Evolutionary conservation across 1,140 invertebrate species (phyloP).

Genomic region (Calliphora vicina): DNA sequence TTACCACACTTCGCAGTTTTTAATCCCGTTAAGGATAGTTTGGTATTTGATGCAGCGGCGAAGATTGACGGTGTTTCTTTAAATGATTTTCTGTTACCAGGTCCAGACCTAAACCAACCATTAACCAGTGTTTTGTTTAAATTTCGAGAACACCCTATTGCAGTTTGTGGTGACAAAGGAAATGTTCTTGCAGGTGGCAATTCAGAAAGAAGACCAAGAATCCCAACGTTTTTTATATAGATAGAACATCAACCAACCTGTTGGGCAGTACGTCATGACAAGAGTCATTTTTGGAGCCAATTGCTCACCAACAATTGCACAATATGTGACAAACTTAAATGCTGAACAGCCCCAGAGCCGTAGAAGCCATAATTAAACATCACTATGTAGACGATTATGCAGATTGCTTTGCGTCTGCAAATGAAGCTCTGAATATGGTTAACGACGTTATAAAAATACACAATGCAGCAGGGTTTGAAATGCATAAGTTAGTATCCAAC

Average conservation of each 20-base stretch:
- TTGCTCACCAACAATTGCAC: constrained; percentile 28
- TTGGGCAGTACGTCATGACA: constrained; percentile 41
- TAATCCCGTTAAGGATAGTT: neutral
- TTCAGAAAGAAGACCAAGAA: constrained; percentile 45
- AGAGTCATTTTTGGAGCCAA: constrained; percentile 35
- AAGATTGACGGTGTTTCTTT: constrained; percentile 42
- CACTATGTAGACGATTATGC: constrained; percentile 5
- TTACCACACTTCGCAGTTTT: constrained; percentile 1
- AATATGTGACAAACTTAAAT: constrained; percentile 44
- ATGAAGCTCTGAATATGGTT: neutral
- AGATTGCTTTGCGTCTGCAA: neutral
- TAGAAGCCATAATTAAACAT: neutral
- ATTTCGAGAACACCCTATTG: constrained; percentile 44
- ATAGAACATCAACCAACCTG: constrained; percentile 28
- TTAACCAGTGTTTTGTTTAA: constrained; percentile 43
- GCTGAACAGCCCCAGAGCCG: constrained; percentile 27
- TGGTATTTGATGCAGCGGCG: constrained; percentile 55
- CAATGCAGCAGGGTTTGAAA: neutral
- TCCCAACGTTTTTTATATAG: constrained; percentile 53
- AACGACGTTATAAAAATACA: neutral
- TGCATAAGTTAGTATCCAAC: neutral
- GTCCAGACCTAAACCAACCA: constrained; percentile 45
- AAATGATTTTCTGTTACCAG: constrained; percentile 48
- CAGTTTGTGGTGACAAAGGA: constrained; percentile 51
- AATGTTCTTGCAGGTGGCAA: constrained; percentile 52